A percentile compares a stretch with the other conserved stretches of the same genome.
Evolutionary conservation across 1,140 invertebrate genomes (phyloP).

Genomic region (Mycetomoellerius zeteki): DNA sequence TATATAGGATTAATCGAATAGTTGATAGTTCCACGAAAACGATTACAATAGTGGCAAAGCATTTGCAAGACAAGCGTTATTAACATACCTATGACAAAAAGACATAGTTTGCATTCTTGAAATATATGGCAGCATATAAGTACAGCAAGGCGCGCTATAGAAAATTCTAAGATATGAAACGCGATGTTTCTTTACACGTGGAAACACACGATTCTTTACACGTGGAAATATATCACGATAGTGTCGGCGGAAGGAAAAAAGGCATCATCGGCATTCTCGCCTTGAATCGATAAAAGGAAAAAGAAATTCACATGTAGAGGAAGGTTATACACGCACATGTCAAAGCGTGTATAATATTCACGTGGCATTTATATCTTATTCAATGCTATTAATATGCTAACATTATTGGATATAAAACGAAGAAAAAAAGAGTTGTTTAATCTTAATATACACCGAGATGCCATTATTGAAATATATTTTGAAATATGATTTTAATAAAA

Average conservation of each 20-base stretch:
- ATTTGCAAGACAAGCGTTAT: neutral
- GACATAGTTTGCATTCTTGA: neutral
- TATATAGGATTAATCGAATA: neutral
- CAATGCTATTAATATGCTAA: neutral
- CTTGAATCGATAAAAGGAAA: slow-evolving; percentile 19
- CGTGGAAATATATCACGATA: neutral
- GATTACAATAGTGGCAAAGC: neutral
- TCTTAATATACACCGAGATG: neutral
- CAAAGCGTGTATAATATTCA: neutral
- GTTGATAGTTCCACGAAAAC: neutral
- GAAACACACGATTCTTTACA: neutral
- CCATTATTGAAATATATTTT: neutral
- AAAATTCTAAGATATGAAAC: neutral
- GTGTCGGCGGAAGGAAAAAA: neutral
- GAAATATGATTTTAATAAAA: neutral
- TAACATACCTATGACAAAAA: neutral
- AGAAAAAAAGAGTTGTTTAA: neutral
- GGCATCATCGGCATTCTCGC: neutral
- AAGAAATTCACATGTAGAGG: neutral
- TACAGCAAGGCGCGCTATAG: neutral
- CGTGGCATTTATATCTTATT: neutral
- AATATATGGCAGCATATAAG: neutral
- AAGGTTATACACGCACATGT: neutral
- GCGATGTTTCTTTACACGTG: neutral
- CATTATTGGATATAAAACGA: neutral